Evolutionary conservation across 2,888 invertebrate species (phyloP).

Genomic region (Periphyllus acericola): DNA sequence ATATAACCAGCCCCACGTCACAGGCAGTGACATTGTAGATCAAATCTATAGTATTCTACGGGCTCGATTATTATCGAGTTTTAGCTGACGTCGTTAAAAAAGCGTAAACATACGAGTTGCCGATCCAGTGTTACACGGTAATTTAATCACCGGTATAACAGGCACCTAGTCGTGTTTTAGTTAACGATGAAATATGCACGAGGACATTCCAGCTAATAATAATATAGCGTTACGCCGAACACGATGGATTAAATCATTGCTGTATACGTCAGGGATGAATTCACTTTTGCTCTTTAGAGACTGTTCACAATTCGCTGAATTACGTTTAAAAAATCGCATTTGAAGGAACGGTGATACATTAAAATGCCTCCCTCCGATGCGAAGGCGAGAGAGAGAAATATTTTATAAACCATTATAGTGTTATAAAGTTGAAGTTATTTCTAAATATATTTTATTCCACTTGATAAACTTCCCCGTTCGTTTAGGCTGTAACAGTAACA

Average conservation of each 20-base stretch:
- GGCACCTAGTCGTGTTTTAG: slow-evolving; percentile 6
- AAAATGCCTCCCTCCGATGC: no score
- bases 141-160: slow-evolving; percentile 43
- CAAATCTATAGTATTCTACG: neutral
- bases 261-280: no score
- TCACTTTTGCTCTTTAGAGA: slow-evolving; percentile 2
- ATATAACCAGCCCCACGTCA: neutral
- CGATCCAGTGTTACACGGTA: neutral
- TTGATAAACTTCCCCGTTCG: no score
- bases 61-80: neutral
- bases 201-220: neutral
- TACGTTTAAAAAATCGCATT: no score
- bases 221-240: neutral
- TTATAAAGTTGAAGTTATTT: no score
- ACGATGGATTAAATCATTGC: neutral
- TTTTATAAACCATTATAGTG: no score
- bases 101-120: neutral
- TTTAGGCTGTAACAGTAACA: no score
- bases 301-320: neutral
- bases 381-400: no score
- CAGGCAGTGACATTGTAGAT: neutral
- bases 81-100: neutral
- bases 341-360: no score
- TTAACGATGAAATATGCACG: slow-evolving; percentile 30
- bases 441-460: no score